A percentile compares a stretch with the other conserved stretches of the same genome.
These are phyloP conservation scores for Amphiura filiformis DNA, from an alignment of 35 echinoderm and acorn worm species.

Conservation along the genomic window DNA sequence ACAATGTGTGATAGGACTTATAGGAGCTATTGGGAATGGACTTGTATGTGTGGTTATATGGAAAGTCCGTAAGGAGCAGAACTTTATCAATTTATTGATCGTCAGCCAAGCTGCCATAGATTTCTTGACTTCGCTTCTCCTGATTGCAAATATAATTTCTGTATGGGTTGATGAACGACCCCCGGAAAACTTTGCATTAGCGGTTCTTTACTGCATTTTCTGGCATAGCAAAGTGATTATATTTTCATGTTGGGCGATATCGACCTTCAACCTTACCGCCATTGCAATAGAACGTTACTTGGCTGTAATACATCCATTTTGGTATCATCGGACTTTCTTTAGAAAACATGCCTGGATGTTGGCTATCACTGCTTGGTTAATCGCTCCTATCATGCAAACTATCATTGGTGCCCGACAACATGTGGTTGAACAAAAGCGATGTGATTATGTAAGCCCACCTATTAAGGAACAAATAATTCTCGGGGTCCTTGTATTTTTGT, in stretches of 20 bases:
- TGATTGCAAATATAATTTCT: conserved; percentile 18
- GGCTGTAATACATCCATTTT: conserved; percentile 72
- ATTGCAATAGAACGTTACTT: too few relatives aligned
- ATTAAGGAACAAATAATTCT: background rate
- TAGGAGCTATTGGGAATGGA: conserved; percentile 40
- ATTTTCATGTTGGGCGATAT: conserved; percentile 50
- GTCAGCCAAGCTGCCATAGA: conserved; percentile 55
- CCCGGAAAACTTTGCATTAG: background rate
- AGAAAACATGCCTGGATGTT: conserved; percentile 32
- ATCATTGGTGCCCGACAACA: background rate
- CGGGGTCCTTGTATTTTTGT: conserved; percentile 43
- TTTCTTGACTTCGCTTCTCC: conserved; percentile 35
- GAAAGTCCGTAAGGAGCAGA: conserved; percentile 4
- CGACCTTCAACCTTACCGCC: conserved; percentile 69
- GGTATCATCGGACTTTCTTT: conserved; percentile 43
- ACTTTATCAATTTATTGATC: conserved; percentile 34
- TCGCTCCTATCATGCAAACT: conserved; percentile 16
- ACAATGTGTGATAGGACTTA: background rate
- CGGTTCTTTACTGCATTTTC: conserved; percentile 40
- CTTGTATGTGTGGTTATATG: conserved; percentile 38
- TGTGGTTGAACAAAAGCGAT: background rate
- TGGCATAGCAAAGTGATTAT: conserved; percentile 45
- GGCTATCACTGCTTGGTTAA: conserved; percentile 33
- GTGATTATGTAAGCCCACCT: background rate
- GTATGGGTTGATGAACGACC: background rate